These are phyloP conservation scores for Sacculina carcini DNA, from an alignment of 2,888 invertebrate species.

Conservation along the genomic window DNA sequence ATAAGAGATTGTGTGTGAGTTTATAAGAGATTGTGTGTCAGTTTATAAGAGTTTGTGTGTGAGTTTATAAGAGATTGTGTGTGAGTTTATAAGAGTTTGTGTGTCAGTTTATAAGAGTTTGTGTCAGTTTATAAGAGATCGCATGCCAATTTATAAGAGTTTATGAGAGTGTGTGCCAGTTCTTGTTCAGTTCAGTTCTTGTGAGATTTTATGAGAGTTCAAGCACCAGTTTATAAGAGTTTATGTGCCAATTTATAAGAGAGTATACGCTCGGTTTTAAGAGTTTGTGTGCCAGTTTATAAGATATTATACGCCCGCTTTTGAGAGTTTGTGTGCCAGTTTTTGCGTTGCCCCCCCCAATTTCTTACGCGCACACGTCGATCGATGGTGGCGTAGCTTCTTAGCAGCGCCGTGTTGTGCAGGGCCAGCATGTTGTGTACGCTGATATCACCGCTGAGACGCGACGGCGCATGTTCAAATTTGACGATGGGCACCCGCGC, in stretches of 20 bases:
- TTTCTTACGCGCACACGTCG: constrained; percentile 21
- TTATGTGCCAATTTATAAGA: not conserved
- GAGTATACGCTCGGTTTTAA: not conserved
- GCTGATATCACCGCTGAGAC: constrained; percentile 30
- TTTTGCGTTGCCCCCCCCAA: too few species aligned
- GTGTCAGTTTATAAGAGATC: not conserved
- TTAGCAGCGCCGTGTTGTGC: constrained; percentile 27
- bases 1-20: not conserved
- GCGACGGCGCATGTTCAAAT: constrained; percentile 21
- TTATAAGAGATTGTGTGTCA: not conserved
- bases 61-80: not conserved
- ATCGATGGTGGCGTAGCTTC: constrained; percentile 26
- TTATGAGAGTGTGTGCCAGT: not conserved
- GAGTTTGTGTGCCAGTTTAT: not conserved
- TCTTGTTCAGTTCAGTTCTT: not conserved
- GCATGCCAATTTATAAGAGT: not conserved
- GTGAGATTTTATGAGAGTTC: not conserved
- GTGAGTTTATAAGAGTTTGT: not conserved
- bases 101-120: not conserved
- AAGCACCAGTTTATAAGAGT: not conserved
- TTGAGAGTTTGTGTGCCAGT: too few species aligned
- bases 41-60: not conserved
- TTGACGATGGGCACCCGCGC: constrained; percentile 35
- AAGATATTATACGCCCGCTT: too few species aligned
- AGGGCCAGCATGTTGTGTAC: constrained; percentile 30